Base-by-base conservation (phyloP, 2,113 vertebrate genomes). In the Corythornis madagascariensis region DNA sequence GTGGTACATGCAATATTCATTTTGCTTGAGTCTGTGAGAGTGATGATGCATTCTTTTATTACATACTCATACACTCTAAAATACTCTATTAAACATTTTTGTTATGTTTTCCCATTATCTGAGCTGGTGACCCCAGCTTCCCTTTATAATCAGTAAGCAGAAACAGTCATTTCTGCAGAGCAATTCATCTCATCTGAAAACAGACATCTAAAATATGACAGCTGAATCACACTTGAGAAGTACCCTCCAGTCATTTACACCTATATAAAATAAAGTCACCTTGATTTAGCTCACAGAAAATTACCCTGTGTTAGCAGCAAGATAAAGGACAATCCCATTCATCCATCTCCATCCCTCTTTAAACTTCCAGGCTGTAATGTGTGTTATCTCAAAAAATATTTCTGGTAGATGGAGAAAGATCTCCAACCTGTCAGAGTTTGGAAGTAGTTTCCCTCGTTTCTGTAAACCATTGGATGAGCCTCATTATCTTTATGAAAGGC, bases 1-100 rank as follows among this genome's bases (percentile, higher is more conserved):
- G 63, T 52, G 86, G 35, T 65, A 73, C 63, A 40, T 71, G 48
- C 60, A 75, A 53, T 52, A 83, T 65, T 65, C 60, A 79, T 81
- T 91, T 94, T 89, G 74, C 55, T 72, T 76, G 83, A 90, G 63
- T 75, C 60, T 89, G 53, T 1, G 3, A 52, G 63, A 43, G 47
- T 79, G 87, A 79, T 90, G 86, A 94, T 53, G 38, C 77, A 61
- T 48, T 75, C 82, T 91, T 87, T 91, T 81, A 71, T 85, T 86
- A 86, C 63, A 22, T 72, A 31, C 11, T 92, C 57, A 61, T 60
- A 33, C 2, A 25, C 38, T 48, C 65, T 72, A 60, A 75, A 86
- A 73, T 83, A 42, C 13, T 74, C 21, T 75, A 35, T 83, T 71
- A 60, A n/a, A 79, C 4, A 70, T 83, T 93, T 94, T 89, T 79